phyloP scores from a whole-genome alignment of 2,797 vertebrate genomes.

The Lacerta bilineata region DNA sequence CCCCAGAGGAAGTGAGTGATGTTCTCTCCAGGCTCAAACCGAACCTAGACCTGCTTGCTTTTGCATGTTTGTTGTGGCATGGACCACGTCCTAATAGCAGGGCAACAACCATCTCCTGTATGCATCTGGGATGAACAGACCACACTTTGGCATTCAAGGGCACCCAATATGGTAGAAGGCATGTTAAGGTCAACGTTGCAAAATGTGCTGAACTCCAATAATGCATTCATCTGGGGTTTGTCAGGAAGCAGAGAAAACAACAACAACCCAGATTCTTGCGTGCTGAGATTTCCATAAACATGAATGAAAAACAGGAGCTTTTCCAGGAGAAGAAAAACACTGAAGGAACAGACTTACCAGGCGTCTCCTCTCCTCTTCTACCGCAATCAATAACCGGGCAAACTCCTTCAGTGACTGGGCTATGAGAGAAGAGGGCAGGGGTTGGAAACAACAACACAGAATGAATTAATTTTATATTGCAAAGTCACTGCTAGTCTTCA shows the following conservation, averaged over 20 bases:
- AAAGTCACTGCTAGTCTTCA: not conserved
- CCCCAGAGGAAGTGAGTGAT: not conserved
- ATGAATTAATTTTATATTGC: not conserved
- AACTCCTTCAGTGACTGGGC: conserved; percentile 97
- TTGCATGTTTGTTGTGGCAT: not conserved
- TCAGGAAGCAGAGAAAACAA: not conserved
- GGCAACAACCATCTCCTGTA: no score
- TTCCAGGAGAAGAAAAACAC: not conserved
- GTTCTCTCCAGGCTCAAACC: not conserved
- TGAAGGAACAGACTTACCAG: conserved; percentile 84
- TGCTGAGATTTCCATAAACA: conserved; percentile 13
- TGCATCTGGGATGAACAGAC: not conserved
- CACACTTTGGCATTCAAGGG: not conserved
- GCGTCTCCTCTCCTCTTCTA: conserved; percentile 94
- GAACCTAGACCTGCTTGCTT: not conserved
- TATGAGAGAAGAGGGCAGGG: conserved; percentile 73
- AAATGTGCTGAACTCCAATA: not conserved
- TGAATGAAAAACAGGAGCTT: conserved; percentile 1
- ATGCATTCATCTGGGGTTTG: not conserved
- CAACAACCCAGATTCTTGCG: not conserved
- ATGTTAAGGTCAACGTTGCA: not conserved
- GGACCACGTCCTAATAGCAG: not conserved
- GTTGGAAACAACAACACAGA: conserved; percentile 47
- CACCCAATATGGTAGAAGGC: not conserved
- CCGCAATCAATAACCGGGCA: conserved; percentile 91